A percentile compares a stretch with the other conserved stretches of the same genome.
Conservation (phyloP, 2,113 vertebrate genomes). For the Ailuropoda melanoleuca region DNA sequence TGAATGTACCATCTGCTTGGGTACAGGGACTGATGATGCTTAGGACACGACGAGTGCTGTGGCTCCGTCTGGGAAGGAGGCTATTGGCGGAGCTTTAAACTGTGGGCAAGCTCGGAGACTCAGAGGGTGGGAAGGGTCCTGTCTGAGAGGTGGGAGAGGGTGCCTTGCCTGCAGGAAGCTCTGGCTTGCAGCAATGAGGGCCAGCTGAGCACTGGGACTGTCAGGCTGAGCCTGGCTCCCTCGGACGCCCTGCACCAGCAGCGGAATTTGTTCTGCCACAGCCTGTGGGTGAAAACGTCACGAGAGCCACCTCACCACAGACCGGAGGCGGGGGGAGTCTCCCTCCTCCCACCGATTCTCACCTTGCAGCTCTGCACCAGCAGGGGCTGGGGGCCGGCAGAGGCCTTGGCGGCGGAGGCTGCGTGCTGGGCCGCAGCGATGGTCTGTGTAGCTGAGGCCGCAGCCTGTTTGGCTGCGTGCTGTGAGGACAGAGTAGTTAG, state of each 20-base stretch:
- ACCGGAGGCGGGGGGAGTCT: too few species aligned
- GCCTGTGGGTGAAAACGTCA: conserved; percentile 81
- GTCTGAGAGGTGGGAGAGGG: background rate
- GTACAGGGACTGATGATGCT: background rate
- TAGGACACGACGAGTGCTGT: background rate
- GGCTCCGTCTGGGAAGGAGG: background rate
- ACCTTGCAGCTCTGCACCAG: conserved; percentile 99
- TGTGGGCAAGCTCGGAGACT: background rate
- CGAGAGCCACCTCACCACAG: background rate
- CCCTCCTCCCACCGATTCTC: background rate
- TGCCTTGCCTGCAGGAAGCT: conserved; percentile 95
- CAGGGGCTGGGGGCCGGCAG: conserved; percentile 93
- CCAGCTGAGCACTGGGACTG: conserved; percentile 95
- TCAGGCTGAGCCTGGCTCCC: conserved; percentile 97
- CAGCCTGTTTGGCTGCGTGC: conserved; percentile 96
- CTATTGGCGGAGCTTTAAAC: background rate
- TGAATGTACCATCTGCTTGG: background rate
- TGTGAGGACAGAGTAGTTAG: conserved; percentile 66
- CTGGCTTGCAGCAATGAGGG: conserved; percentile 95
- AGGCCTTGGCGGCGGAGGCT: conserved; percentile 93
- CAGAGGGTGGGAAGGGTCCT: background rate
- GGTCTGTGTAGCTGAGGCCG: conserved; percentile 95
- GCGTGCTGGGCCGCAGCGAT: conserved; percentile 95
- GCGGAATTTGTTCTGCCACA: conserved; percentile 96
- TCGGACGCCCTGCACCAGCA: conserved; percentile 96